Evolutionary conservation across 2,888 invertebrate species (phyloP).

Genomic region (Orthosia cruda): DNA sequence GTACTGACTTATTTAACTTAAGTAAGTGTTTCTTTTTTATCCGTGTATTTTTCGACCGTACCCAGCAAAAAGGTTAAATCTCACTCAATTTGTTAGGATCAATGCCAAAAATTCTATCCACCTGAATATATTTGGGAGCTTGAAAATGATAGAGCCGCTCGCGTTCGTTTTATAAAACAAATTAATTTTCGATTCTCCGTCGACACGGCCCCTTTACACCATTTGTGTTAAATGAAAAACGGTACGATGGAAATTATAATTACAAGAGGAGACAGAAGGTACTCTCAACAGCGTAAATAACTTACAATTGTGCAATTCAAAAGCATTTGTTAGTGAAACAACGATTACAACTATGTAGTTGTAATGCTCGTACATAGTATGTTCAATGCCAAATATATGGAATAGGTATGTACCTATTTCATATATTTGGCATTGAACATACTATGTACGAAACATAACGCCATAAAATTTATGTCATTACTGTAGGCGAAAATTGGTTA

Average conservation of each 20-base stretch:
- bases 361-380: no score
- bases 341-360: neutral
- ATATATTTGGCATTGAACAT: neutral
- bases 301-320: neutral
- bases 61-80: constrained; percentile 27
- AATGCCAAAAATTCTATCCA: constrained; percentile 44
- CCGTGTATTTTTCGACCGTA: constrained; percentile 6
- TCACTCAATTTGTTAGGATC: constrained; percentile 50
- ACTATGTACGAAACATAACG: neutral
- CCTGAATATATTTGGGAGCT: constrained; percentile 36
- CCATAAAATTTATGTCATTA: neutral
- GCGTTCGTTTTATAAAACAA: constrained; percentile 21
- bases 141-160: constrained; percentile 19
- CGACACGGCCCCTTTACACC: constrained; percentile 1
- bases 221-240: constrained; percentile 21
- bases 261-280: constrained; percentile 10
- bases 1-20: neutral
- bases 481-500: neutral
- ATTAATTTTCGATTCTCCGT: constrained; percentile 25
- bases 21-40: neutral
- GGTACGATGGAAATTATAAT: constrained; percentile 22
- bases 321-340: neutral
- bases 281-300: neutral
- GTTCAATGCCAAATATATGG: no score
- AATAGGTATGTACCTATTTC: no score